Base-by-base conservation (phyloP, 2,113 vertebrate species). In the Zosterops japonicus region DNA sequence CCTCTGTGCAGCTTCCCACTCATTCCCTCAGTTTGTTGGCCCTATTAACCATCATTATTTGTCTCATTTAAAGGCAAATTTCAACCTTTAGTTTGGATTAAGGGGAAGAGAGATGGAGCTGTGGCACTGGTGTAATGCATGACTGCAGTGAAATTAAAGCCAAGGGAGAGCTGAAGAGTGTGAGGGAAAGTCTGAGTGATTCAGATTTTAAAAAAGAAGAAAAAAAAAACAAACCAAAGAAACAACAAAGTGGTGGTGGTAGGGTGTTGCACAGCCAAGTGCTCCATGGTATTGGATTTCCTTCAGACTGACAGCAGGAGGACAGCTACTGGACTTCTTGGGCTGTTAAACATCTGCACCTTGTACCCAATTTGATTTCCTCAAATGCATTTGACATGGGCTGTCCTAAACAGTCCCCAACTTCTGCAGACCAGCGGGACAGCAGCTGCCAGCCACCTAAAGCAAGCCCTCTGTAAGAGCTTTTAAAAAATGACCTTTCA, bases 101-200 rank as follows among this genome's bases (percentile, higher is more conserved):
- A 94, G 25, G 47, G 22, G 35, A 89, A 93, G 81, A 87, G 89
- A 89, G 83, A 94, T 91, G 92, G 87, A 95, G 88, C 90, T 85
- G 86, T 91, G 83, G 70, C 83, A 91, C 70, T 74, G 60, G 52
- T 70, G 67, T 64, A 93, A 83, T 78, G 85, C 93, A 88, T 83
- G 85, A 83, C 86, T 94, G 95, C 95, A 82, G 96, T 53, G 89
- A 89, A 93, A 95, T 96, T 83, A 79, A 92, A 93, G 82, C 60
- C 24, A 93, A 92, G 65, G 47, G 56, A 91, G 59, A 95, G 47
- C 59, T 36, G 83, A 85, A 83, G 76, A 70, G 87, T 33, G 39
- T 29, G 57, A 90, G 49, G 36, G 17, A 39, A 93, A 90, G 55
- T 81, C 86, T 63, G 50, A 42, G 60, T 39, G 65, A 49, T 76